phyloP scores from a whole-genome alignment of 1,140 invertebrate genomes.

The Aphaenogaster ashmeadi region DNA sequence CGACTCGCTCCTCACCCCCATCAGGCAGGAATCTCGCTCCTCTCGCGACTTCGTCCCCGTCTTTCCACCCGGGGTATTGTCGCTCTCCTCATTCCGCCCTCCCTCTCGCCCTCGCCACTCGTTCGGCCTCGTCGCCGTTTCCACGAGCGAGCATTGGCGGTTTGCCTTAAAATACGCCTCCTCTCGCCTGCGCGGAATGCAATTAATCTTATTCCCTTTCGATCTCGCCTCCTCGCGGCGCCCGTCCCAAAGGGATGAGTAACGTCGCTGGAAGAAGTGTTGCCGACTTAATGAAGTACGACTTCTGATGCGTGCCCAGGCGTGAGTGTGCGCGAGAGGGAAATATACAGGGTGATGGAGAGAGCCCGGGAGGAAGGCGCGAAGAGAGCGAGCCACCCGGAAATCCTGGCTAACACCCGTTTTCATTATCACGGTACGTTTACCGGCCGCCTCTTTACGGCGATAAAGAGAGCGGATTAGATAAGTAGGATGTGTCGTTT shows the following conservation, averaged over 20 bases:
- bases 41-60: conserved; percentile 70
- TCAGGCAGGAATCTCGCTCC: conserved; percentile 83
- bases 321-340: conserved; percentile 44
- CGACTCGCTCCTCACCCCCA: conserved; percentile 77
- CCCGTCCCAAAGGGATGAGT: conserved; percentile 70
- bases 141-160: conserved; percentile 75
- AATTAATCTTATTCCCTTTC: conserved; percentile 86
- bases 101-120: conserved; percentile 46
- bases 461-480: conserved; percentile 76
- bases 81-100: conserved; percentile 57
- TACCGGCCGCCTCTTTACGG: conserved; percentile 69
- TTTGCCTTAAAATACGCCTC: conserved; percentile 86
- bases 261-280: conserved; percentile 83
- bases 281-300: conserved; percentile 87
- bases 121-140: conserved; percentile 67
- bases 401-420: conserved; percentile 81
- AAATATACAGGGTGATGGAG: not conserved
- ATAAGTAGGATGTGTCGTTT: conserved; percentile 76
- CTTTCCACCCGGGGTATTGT: conserved; percentile 58
- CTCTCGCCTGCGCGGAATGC: conserved; percentile 84
- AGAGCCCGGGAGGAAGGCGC: conserved; percentile 43
- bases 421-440: conserved; percentile 82
- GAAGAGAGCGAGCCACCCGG: conserved; percentile 71
- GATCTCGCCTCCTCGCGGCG: conserved; percentile 69
- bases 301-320: conserved; percentile 84